phyloP scores from a whole-genome alignment of 2,888 invertebrate genomes.

The Idaea aversata region DNA sequence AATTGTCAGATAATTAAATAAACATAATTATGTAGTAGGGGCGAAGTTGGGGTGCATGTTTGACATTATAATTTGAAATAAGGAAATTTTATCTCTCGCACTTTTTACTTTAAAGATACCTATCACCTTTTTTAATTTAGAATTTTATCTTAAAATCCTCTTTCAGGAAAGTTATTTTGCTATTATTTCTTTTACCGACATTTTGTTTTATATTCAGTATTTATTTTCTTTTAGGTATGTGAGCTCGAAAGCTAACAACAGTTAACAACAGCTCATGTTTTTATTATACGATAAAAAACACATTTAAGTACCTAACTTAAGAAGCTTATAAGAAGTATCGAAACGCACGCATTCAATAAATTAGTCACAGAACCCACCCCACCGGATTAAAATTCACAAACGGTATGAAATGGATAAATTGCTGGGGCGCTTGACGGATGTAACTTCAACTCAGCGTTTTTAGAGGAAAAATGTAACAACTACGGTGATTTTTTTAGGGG shows the following conservation, averaged over 20 bases:
- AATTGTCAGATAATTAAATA: constrained; percentile 39
- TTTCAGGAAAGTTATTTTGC: no score
- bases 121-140: no score
- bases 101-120: no score
- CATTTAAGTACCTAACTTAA: no score
- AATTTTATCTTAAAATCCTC: no score
- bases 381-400: constrained; percentile 24
- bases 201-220: no score
- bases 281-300: no score
- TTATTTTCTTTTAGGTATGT: no score
- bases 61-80: not conserved
- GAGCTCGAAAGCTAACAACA: no score
- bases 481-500: not conserved
- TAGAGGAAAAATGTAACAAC: not conserved
- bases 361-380: constrained; percentile 2
- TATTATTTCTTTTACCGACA: no score
- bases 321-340: not conserved
- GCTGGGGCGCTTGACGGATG: constrained; percentile 26
- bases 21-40: constrained; percentile 25
- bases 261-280: no score
- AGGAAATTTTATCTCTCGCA: not conserved
- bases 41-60: constrained; percentile 12
- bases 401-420: constrained; percentile 20
- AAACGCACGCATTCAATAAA: not conserved
- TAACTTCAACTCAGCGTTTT: constrained; percentile 18